Base-by-base conservation (phyloP, 23 tunicate species). In the Phallusia fumigata region DNA sequence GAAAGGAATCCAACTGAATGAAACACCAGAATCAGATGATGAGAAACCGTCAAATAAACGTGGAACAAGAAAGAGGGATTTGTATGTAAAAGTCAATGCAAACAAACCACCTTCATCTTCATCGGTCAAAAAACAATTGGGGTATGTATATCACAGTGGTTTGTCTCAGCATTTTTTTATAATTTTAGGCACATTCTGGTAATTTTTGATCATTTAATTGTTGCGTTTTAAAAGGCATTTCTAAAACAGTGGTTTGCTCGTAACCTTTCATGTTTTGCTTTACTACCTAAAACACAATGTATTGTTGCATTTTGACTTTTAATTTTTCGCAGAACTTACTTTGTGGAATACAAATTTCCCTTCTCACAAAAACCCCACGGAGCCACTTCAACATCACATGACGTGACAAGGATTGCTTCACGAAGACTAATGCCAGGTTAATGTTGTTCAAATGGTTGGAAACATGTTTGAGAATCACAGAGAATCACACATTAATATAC, bases 321-420 rank as follows among this genome's bases (percentile, higher is more conserved):
- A 31, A 64, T 40, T 21, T 79, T 11, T n/a, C n/a, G n/a, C 87
- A 89, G 93, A 26, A 84, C 98, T 0, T 93, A 35, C 80, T 93
- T 88, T 65, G 93, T 93, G 30, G 98, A 93, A 36, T 93, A 86
- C 76, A 91, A 84, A 45, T 86, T 93, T 52, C 98, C 98, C 5
- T 58, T 28, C 52, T 52, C 87, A 36, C 65, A 65, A 16, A 8
- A 22, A 19, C 16, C 74, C 32, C 84, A 86, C 15, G 50, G 78
- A 33, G 53, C 87, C 18, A 86, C 83, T 24, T 65, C 89, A 65
- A 83, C 83, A 0, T 65, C 90, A 0, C 96, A 91, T 74, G 96
- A 91, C 31, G 81, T 91, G 80, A 86, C 96, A 45, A 65, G 96
- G 30, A 83, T 86, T 19, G 96, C 89, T 51, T 86, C 96, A 36